A percentile compares a stretch with the other conserved stretches of the same genome.
Conservation (phyloP, 1,140 invertebrate genomes). For the Calycopis cecrops region DNA sequence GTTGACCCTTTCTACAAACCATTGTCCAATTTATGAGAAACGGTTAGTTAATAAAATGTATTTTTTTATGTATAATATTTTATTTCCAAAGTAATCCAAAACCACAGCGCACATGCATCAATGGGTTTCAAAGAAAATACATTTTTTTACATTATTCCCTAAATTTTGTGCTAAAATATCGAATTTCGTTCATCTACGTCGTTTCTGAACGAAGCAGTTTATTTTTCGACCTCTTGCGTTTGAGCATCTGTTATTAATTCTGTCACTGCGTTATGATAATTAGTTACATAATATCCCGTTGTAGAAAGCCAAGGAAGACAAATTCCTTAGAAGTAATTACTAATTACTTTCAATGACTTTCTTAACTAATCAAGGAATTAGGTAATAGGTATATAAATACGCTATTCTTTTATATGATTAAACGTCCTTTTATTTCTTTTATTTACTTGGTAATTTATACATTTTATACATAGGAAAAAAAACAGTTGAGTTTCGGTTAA, state of each 20-base stretch:
- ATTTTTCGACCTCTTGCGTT: constrained; percentile 44
- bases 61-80: constrained; percentile 29
- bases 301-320: no score
- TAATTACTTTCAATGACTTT: no score
- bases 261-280: background rate
- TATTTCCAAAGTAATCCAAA: constrained; percentile 51
- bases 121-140: constrained; percentile 58
- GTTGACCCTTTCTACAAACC: constrained; percentile 61
- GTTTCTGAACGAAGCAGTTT: constrained; percentile 27
- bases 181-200: constrained; percentile 45
- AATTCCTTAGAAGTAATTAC: no score
- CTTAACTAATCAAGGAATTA: no score
- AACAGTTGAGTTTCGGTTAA: no score
- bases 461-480: no score
- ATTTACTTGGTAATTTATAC: no score
- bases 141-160: constrained; percentile 62
- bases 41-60: constrained; percentile 43
- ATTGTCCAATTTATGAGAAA: constrained; percentile 47
- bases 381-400: no score
- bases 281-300: no score
- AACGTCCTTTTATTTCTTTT: no score
- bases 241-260: constrained; percentile 53
- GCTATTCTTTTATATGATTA: no score
- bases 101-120: constrained; percentile 56
- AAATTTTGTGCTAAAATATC: constrained; percentile 66